Evolutionary conservation across 2,113 vertebrate species (phyloP).

Genomic region (human): DNA sequence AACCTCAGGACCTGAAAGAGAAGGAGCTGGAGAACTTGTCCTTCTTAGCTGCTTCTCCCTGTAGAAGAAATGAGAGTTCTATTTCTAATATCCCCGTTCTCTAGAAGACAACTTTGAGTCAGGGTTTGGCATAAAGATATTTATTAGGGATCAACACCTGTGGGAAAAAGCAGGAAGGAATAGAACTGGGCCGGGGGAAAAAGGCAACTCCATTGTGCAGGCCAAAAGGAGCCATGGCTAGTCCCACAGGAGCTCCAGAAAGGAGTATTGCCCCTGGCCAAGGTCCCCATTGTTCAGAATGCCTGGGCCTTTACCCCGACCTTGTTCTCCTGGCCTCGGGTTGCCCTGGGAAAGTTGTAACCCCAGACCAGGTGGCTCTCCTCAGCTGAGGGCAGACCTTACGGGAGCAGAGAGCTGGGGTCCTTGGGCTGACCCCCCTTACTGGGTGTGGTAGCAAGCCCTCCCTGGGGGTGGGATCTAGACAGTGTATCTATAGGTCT

Average conservation of each 20-base stretch:
- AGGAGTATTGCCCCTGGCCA: background rate
- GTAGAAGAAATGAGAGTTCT: no score
- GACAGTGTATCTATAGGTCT: accelerated
- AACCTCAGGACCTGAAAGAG: accelerated
- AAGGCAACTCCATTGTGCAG: accelerated
- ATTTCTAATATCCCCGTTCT: background rate
- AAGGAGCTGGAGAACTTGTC: accelerated
- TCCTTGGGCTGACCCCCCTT: accelerated
- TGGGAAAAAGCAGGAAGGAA: no score
- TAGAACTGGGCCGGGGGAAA: no score
- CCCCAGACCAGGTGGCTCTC: accelerated
- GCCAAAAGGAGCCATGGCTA: no score
- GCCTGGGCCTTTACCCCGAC: background rate
- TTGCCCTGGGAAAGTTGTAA: background rate
- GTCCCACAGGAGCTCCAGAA: accelerated
- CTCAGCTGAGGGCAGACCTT: no score
- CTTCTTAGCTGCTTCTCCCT: no score
- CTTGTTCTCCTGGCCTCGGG: accelerated
- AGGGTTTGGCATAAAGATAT: background rate
- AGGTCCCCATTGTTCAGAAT: accelerated
- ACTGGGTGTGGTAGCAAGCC: accelerated
- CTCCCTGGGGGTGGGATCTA: background rate
- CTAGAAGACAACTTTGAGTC: background rate
- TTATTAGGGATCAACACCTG: no score
- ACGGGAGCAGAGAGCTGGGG: background rate